A percentile compares a stretch with the other conserved stretches of the same genome.
Evolutionary conservation across 1,140 invertebrate species (phyloP).

Genomic region (Delia radicum): DNA sequence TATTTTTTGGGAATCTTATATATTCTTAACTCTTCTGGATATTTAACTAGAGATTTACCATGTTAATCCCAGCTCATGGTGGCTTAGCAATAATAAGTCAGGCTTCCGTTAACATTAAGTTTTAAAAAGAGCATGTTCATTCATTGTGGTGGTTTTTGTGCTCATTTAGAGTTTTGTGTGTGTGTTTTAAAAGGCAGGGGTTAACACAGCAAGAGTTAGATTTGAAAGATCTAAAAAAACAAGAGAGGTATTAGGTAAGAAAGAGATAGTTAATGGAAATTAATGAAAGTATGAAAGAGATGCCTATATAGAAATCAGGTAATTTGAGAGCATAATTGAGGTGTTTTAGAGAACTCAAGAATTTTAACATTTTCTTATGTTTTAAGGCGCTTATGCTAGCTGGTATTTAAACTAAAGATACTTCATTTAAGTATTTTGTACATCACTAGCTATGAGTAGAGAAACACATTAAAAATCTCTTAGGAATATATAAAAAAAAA

Average conservation of each 20-base stretch:
- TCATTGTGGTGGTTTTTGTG: neutral
- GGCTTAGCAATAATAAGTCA: neutral
- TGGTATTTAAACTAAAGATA: slow-evolving; percentile 5
- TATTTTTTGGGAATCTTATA: neutral
- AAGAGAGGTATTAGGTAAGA: neutral
- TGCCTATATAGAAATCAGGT: neutral
- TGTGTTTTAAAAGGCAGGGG: neutral
- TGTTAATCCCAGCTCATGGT: slow-evolving; percentile 2
- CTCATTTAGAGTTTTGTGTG: neutral
- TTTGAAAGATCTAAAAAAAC: neutral
- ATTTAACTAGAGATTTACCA: neutral
- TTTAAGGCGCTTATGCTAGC: neutral
- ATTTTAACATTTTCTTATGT: neutral
- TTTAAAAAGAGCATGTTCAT: neutral
- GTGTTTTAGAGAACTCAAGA: too few species aligned
- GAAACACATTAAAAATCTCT: neutral
- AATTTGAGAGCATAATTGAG: too few species aligned
- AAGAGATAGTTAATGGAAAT: neutral
- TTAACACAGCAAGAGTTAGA: slow-evolving; percentile 9
- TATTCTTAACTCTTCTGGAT: slow-evolving; percentile 9
- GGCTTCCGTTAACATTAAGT: slow-evolving; percentile 5
- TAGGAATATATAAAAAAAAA: slow-evolving; percentile 1
- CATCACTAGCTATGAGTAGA: neutral
- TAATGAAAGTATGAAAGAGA: neutral
- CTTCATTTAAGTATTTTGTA: neutral